Conservation (phyloP, 2,113 vertebrate genomes). For the Ptilonorhynchus violaceus region DNA sequence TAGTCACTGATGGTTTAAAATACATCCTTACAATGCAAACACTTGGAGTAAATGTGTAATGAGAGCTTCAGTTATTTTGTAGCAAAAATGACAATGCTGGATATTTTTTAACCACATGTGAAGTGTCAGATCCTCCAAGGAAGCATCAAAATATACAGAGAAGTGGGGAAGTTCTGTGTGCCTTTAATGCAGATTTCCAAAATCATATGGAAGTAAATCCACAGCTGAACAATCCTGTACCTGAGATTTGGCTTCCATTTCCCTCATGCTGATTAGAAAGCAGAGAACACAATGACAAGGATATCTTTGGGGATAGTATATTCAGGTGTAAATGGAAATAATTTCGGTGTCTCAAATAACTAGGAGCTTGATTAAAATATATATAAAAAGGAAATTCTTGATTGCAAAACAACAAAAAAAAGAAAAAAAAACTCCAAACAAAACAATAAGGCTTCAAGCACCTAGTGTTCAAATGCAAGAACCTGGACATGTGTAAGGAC, state of each 20-base stretch:
- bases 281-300: background rate
- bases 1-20: background rate
- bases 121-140: background rate
- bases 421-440: background rate
- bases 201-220: background rate
- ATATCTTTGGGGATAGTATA: background rate
- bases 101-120: background rate
- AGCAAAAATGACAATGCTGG: background rate
- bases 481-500: background rate
- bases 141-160: background rate
- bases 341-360: background rate
- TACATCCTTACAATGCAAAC: background rate
- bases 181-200: background rate
- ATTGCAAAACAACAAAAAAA: background rate
- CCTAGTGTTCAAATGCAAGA: background rate
- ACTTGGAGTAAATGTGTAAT: background rate
- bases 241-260: background rate
- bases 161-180: background rate
- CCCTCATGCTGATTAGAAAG: background rate
- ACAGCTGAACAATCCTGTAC: background rate
- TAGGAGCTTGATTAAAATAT: background rate
- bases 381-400: background rate
- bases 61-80: background rate
- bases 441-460: background rate
- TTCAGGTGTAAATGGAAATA: background rate